Evolutionary conservation across 2,888 invertebrate genomes (phyloP).

Genomic region (Allacma fusca): DNA sequence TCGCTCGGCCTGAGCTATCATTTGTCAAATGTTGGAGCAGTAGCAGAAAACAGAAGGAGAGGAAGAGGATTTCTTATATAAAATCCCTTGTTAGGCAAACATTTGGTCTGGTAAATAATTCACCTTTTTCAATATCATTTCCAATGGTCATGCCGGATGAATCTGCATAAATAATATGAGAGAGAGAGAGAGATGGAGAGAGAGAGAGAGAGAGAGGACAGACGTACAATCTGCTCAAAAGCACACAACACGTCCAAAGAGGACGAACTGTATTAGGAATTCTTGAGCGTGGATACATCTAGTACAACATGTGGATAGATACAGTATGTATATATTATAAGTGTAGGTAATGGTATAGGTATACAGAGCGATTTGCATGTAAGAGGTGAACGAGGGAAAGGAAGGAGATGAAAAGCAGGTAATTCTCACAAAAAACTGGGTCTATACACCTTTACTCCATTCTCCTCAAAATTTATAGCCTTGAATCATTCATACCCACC

Average conservation of each 20-base stretch:
- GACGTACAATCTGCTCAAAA: too few species aligned
- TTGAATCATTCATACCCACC: too few species aligned
- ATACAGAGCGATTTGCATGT: too few species aligned
- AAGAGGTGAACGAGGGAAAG: too few species aligned
- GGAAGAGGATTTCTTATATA: not conserved
- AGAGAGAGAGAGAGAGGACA: not conserved
- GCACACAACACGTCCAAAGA: too few species aligned
- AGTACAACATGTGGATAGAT: too few species aligned
- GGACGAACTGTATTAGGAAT: too few species aligned
- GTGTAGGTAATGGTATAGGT: too few species aligned
- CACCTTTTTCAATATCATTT: conserved; percentile 33
- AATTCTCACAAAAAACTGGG: conserved; percentile 31
- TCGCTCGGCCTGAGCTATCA: conserved; percentile 32
- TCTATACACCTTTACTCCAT: conserved; percentile 13
- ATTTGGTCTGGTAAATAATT: conserved; percentile 41
- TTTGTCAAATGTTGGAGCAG: conserved; percentile 30
- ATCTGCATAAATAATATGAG: not conserved
- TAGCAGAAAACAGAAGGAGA: not conserved
- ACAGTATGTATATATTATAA: too few species aligned
- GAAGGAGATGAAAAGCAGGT: conserved; percentile 23
- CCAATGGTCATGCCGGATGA: conserved; percentile 12
- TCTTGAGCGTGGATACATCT: too few species aligned
- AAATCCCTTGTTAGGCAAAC: conserved; percentile 31
- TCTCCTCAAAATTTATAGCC: conserved; percentile 7
- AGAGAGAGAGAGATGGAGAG: not conserved